Evolutionary conservation across 2,113 vertebrate genomes (phyloP), one percentile per base, ranked within the genome.

Genomic region (Lophius piscatorius): DNA sequence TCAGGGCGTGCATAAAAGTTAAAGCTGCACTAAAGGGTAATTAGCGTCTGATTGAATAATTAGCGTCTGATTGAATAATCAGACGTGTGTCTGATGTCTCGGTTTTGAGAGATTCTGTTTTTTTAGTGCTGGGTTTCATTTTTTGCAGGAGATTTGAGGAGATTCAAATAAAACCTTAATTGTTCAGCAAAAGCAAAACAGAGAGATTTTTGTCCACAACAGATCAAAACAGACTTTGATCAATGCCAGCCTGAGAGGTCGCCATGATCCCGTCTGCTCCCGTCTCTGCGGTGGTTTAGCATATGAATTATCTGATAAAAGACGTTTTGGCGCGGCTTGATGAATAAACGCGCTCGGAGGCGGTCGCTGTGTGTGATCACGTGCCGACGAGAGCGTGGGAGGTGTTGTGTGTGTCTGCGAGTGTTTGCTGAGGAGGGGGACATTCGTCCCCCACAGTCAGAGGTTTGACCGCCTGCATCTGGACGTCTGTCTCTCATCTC

Each of bases 301-400:
- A 86, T 84, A 72, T 80, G 73, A 90, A 86, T 78, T 46, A 80
- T 74, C 61, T 74, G 71, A 88, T 85, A 61, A 72, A 80, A 87
- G 62, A 60, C n/a, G 79, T 66, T 73, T 81, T 74, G 51, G 69
- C 87, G 72, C 78, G 58, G 42, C 50, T 66, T 83, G 79, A 80
- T 89, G 78, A 89, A 77, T 84, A 73, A 75, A 70, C 87, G 82
- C 74, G 76, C 83, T 89, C 82, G 86, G 81, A 87, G 78, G 83
- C 36, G 59, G 67, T 85, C 72, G 63, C n/a, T n/a, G 79, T 82
- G 76, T 81, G 75, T 78, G 80, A 85, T 83, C 58, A 28, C 81
- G 85, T 89, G 86, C 83, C 83, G 85, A 86, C 78, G 80, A 82
- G 87, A 34, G 74, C 51, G 85, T 86, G 75, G 83, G 88, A 78